These are phyloP conservation scores for Adela reaumurella DNA, from an alignment of 2,888 invertebrate species.

Conservation along the genomic window DNA sequence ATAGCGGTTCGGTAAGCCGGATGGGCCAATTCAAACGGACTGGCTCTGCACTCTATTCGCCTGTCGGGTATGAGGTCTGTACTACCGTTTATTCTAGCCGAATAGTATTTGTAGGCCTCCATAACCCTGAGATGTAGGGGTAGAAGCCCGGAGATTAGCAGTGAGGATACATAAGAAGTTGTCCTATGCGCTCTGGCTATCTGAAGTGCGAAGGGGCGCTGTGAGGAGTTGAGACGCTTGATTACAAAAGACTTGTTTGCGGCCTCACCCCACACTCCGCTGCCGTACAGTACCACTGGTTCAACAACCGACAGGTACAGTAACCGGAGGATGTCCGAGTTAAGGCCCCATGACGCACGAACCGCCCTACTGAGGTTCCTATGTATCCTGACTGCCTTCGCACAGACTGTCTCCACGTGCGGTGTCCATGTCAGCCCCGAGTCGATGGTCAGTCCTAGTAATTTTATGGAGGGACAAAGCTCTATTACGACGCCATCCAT, in stretches of 20 bases:
- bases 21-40: background rate
- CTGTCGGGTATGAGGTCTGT: background rate
- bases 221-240: background rate
- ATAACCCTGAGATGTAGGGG: slow-evolving; percentile 11
- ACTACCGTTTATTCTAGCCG: background rate
- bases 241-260: background rate
- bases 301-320: slow-evolving; percentile 3
- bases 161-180: slow-evolving; percentile 8
- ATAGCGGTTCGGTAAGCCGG: background rate
- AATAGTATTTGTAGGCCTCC: slow-evolving; percentile 7
- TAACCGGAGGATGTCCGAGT: slow-evolving; percentile 1
- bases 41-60: background rate
- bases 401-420: slow-evolving; percentile 2
- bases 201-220: background rate
- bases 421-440: slow-evolving; percentile 2
- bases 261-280: slow-evolving; percentile 1
- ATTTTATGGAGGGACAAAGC: slow-evolving; percentile 2
- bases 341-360: slow-evolving; percentile 4
- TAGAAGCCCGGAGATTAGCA: slow-evolving; percentile 11
- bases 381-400: slow-evolving; percentile 4
- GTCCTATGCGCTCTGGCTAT: slow-evolving; percentile 2
- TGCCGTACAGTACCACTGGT: slow-evolving; percentile 3
- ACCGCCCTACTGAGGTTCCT: slow-evolving; percentile 3
- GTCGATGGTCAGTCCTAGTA: slow-evolving; percentile 9
- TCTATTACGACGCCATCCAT: slow-evolving; percentile 3